A percentile compares a stretch with the other conserved stretches of the same genome.
Evolutionary conservation across 1,140 invertebrate genomes (phyloP).

Genomic region (Samia ricini): DNA sequence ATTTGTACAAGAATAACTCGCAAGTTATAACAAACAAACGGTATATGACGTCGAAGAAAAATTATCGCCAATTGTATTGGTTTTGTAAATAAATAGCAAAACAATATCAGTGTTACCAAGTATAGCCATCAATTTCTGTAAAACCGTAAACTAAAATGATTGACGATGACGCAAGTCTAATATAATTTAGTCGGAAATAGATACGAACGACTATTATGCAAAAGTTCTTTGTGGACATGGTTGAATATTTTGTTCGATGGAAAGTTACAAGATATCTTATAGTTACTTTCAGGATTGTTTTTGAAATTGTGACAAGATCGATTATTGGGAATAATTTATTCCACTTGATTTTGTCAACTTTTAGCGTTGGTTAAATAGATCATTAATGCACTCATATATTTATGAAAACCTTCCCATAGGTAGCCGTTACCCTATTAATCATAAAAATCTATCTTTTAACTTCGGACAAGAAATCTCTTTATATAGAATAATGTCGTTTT

Average conservation of each 20-base stretch:
- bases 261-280: neutral
- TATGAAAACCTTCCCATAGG: too few species aligned
- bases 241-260: conserved; percentile 12
- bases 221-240: conserved; percentile 19
- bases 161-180: conserved; percentile 9
- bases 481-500: too few species aligned
- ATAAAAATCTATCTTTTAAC: too few species aligned
- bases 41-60: neutral
- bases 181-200: conserved; percentile 17
- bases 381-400: too few species aligned
- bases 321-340: too few species aligned
- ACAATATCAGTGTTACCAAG: neutral
- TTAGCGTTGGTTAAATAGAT: too few species aligned
- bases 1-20: neutral
- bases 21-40: neutral
- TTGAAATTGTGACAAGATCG: too few species aligned
- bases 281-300: neutral
- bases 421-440: too few species aligned
- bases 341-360: too few species aligned
- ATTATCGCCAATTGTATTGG: neutral
- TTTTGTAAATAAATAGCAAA: neutral
- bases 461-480: too few species aligned
- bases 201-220: too few species aligned
- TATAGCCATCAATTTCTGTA: neutral
- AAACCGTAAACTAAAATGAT: conserved; percentile 13